Percentiles rank a stretch among this genome's conserved stretches.
Conservation (phyloP, 2,888 invertebrate genomes). For the Eupithecia exiguata region DNA sequence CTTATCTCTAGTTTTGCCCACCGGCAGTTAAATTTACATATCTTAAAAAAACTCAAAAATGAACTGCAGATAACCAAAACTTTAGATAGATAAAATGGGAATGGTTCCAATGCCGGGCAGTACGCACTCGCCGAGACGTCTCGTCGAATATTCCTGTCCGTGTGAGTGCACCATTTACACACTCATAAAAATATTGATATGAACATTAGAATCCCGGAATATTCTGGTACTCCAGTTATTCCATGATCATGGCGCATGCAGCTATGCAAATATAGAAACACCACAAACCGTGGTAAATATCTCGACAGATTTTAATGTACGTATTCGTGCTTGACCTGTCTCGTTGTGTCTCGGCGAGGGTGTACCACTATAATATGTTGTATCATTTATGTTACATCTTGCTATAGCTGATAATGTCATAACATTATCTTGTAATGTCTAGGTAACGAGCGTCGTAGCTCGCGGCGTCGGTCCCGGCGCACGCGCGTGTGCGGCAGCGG, state of each 20-base stretch:
- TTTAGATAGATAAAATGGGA: not conserved
- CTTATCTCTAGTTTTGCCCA: not conserved
- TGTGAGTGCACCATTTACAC: not conserved
- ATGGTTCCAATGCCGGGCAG: not conserved
- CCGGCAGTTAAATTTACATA: not conserved
- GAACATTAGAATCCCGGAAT: not conserved
- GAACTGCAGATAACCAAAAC: not conserved
- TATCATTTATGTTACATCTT: not conserved
- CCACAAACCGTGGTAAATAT: not conserved
- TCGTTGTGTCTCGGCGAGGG: not conserved
- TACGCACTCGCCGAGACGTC: not conserved
- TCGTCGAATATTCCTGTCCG: not conserved
- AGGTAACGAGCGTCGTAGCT: constrained; percentile 77
- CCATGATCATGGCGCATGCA: not conserved
- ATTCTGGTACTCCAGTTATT: not conserved
- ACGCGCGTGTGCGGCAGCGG: constrained; percentile 76
- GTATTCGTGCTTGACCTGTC: not conserved
- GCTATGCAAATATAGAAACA: not conserved
- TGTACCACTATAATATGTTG: not conserved
- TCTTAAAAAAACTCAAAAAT: not conserved
- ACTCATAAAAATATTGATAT: not conserved
- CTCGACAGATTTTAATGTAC: not conserved
- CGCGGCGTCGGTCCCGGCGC: constrained; percentile 80
- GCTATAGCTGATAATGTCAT: no score
- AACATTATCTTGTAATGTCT: constrained; percentile 1